A percentile compares a stretch with the other conserved stretches of the same genome.
Evolutionary conservation across 2,888 invertebrate species (phyloP).

Genomic region (Mimumesa dahlbomi): DNA sequence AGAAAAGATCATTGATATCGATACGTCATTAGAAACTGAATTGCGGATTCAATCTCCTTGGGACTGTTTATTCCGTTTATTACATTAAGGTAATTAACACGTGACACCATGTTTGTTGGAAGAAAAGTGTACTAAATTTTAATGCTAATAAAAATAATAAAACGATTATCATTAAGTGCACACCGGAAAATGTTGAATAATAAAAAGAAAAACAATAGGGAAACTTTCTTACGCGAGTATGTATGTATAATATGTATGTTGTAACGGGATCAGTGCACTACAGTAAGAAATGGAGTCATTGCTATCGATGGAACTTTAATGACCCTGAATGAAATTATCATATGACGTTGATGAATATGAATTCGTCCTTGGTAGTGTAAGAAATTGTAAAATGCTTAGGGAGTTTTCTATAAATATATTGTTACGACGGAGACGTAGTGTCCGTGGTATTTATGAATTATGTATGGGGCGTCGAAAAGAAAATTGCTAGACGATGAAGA

Average conservation of each 20-base stretch:
- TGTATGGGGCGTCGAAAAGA: conserved; percentile 32
- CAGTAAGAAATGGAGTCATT: conserved; percentile 21
- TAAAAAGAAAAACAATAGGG: too few relatives aligned
- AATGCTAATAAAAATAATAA: too few relatives aligned
- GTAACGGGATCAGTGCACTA: neutral
- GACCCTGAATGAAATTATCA: conserved; percentile 44
- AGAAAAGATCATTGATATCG: conserved; percentile 1
- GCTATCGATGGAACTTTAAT: conserved; percentile 17
- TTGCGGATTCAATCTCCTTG: too few relatives aligned
- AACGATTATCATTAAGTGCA: too few relatives aligned
- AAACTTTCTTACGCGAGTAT: too few relatives aligned
- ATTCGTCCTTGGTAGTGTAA: conserved; percentile 35
- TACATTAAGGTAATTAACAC: too few relatives aligned
- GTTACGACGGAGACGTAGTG: conserved; percentile 25
- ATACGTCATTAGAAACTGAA: neutral
- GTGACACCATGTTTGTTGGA: too few relatives aligned
- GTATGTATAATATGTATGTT: too few relatives aligned
- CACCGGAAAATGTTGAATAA: too few relatives aligned
- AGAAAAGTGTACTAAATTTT: too few relatives aligned
- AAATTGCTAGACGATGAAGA: conserved; percentile 1
- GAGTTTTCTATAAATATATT: conserved; percentile 50
- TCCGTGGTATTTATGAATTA: conserved; percentile 50
- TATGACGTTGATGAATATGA: conserved; percentile 40
- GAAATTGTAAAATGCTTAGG: conserved; percentile 45
- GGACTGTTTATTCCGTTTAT: too few relatives aligned